Base-by-base conservation (phyloP, 2,888 invertebrate genomes). In the Drosophila melanosoma region DNA sequence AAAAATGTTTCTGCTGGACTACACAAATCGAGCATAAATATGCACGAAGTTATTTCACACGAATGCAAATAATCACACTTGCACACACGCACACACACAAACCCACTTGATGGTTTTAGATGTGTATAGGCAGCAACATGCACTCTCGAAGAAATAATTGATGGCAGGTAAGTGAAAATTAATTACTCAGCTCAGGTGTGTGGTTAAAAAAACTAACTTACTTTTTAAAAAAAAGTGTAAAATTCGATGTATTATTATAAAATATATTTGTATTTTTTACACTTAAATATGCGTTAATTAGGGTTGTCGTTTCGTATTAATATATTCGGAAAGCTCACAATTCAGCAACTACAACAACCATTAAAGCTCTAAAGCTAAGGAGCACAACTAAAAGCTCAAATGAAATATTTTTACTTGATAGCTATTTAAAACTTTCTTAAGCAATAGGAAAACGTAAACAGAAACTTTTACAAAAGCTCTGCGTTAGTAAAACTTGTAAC, bases 81-180 rank as follows among this genome's bases (percentile, higher is more conserved):
- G 7, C 45, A 7, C 42, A 7, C 42, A n/a, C 20, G 11, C 11
- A 11, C 42, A 20, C 42, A 7, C 12, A 20, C 42, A 42, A 12
- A 20, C 20, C 23, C 63, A 42, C 36, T 52, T 36, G 64, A 7
- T 33, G 40, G 12, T 15, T 15, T 29, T 23, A 10, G 20, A 12
- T 12, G n/a, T 20, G 20, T 20, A 11, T 11, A 29, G n/a, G 38
- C 40, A 32, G 23, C 23, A 51, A 76, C 66, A 72, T 69, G 74
- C 74, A 71, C 72, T 64, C 68, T 81, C 76, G 63, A 86, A 62
- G 66, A 67, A 81, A 81, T 83, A 78, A 83, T 87, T 76, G 74
- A 58, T 76, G 68, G 74, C 76, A 83, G 78, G 86, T 83, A 52
- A 75, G 63, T 59, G 58, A 58, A 59, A 83, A 76, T 75, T 59